These are phyloP conservation scores for Opisthograptis luteolata DNA, from an alignment of 2,888 invertebrate species.

Conservation along the genomic window DNA sequence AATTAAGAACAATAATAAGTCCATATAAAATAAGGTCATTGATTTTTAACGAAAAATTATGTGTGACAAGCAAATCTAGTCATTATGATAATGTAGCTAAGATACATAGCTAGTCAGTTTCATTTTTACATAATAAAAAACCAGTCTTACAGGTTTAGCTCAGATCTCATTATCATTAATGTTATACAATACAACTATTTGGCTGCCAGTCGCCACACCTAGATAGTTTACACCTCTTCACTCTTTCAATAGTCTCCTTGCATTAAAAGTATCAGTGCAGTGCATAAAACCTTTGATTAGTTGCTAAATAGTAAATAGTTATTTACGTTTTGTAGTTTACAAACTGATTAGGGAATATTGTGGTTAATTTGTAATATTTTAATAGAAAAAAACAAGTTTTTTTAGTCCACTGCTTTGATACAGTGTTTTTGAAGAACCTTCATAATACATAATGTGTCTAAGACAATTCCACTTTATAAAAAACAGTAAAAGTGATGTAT, in stretches of 20 bases:
- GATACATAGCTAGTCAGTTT: background rate
- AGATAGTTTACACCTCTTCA: background rate
- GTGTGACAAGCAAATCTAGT: background rate
- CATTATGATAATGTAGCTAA: background rate
- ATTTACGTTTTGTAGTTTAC: background rate
- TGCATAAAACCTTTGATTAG: background rate
- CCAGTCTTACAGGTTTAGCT: constrained; percentile 13
- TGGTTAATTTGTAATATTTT: background rate
- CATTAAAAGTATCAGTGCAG: too few species aligned
- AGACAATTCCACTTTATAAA: too few species aligned
- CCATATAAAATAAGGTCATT: too few species aligned
- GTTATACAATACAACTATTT: constrained; percentile 3
- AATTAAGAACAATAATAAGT: too few species aligned
- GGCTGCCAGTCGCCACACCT: constrained; percentile 6
- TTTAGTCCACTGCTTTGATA: too few species aligned
- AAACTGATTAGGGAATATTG: background rate
- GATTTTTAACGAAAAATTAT: too few species aligned
- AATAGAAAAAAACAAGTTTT: background rate
- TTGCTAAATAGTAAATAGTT: background rate
- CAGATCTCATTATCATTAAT: constrained; percentile 19
- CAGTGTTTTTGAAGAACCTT: too few species aligned
- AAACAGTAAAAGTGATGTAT: too few species aligned
- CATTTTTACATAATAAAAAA: constrained; percentile 3
- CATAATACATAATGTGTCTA: too few species aligned
- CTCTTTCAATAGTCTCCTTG: background rate